phyloP scores from a whole-genome alignment of 2,888 invertebrate species.

The Apodemia duryi region DNA sequence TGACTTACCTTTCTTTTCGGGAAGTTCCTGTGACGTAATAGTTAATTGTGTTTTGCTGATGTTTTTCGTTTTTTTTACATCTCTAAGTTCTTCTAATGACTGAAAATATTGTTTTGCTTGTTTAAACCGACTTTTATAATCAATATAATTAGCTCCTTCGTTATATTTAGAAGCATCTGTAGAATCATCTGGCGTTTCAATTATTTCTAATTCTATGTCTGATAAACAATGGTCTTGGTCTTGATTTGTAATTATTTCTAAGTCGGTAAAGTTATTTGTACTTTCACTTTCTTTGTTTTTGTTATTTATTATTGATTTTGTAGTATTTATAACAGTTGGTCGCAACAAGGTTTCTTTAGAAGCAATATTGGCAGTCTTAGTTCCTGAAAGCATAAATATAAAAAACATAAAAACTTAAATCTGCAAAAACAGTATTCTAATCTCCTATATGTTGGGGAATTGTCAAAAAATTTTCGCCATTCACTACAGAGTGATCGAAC shows the following conservation, averaged over 20 bases:
- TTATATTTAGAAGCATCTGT: constrained; percentile 47
- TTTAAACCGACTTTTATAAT: constrained; percentile 71
- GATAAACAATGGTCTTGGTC: constrained; percentile 57
- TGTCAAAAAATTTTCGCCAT: too few relatives aligned
- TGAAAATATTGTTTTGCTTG: constrained; percentile 71
- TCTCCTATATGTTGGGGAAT: too few relatives aligned
- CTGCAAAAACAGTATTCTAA: too few relatives aligned
- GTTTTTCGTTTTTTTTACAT: constrained; percentile 50
- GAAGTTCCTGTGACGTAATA: constrained; percentile 55
- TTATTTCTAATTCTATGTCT: constrained; percentile 68
- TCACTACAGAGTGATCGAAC: too few relatives aligned
- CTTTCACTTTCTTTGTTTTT: constrained; percentile 38
- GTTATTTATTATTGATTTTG: not conserved
- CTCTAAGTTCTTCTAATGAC: constrained; percentile 64
- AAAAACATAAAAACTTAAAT: too few relatives aligned
- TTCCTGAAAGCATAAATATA: constrained; percentile 27
- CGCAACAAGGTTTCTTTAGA: constrained; percentile 2
- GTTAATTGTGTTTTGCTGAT: constrained; percentile 50
- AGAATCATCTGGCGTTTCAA: constrained; percentile 52
- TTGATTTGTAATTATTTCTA: constrained; percentile 38
- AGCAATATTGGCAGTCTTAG: constrained; percentile 24
- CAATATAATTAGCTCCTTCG: constrained; percentile 44
- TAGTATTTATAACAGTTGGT: not conserved
- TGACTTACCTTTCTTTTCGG: constrained; percentile 42
- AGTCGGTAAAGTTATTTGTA: constrained; percentile 43